phyloP scores from a whole-genome alignment of 2,113 vertebrate species.

The Urocitellus parryii region DNA sequence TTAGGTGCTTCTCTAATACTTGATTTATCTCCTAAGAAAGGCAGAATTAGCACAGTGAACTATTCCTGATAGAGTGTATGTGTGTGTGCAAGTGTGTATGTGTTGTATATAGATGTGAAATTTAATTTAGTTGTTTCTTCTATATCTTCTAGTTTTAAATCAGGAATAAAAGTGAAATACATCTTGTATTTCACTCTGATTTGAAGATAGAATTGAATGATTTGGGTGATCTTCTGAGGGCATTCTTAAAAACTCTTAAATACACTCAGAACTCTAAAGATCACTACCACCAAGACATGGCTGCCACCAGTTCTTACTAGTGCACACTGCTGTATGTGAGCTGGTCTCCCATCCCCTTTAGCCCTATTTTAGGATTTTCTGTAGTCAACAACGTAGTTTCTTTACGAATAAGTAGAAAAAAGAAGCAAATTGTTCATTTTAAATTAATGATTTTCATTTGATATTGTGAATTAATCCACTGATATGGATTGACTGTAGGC shows the following conservation, averaged over 20 bases:
- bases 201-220: neutral
- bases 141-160: neutral
- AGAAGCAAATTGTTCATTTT: neutral
- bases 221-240: neutral
- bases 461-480: neutral
- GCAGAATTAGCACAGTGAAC: neutral
- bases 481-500: too few relatives aligned
- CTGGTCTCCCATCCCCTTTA: neutral
- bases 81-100: neutral
- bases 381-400: neutral
- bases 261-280: neutral
- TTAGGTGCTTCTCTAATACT: too few relatives aligned
- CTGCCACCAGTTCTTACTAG: neutral
- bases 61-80: neutral
- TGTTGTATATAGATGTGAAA: neutral
- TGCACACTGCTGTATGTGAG: neutral
- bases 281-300: neutral
- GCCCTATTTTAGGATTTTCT: neutral
- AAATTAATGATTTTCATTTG: neutral
- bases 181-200: neutral
- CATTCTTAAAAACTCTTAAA: neutral
- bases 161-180: neutral
- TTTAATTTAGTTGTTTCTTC: neutral
- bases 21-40: neutral
- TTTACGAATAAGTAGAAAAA: neutral